Evolutionary conservation across 2,113 vertebrate genomes (phyloP).

Genomic region (Serinus canaria): DNA sequence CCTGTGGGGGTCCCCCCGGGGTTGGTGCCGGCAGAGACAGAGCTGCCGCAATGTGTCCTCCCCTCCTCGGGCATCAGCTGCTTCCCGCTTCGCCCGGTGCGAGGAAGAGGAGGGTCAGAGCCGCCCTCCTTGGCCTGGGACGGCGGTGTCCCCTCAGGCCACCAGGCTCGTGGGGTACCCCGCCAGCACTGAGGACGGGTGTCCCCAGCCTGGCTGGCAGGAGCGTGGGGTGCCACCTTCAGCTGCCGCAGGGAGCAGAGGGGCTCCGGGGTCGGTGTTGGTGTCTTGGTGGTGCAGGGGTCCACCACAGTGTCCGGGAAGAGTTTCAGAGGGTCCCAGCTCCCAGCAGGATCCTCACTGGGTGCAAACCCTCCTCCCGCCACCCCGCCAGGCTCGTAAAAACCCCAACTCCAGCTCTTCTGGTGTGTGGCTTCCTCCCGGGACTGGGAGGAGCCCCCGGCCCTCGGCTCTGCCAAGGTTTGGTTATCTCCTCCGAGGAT

Average conservation of each 20-base stretch:
- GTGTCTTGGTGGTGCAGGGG: neutral
- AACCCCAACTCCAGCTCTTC: neutral
- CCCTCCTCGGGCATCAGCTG: neutral
- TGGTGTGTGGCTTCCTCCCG: neutral
- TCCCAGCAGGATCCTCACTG: accelerated
- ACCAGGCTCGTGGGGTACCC: neutral
- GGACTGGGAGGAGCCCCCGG: neutral
- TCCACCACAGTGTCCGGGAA: accelerated
- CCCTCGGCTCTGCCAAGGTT: neutral
- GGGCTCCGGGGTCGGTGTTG: accelerated
- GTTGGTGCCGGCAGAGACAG: neutral
- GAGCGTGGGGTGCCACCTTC: neutral
- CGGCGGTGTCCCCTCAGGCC: neutral
- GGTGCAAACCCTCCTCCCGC: neutral
- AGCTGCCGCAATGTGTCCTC: neutral
- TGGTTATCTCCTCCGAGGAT: conserved; percentile 26
- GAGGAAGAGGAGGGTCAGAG: neutral
- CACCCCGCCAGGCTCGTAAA: accelerated
- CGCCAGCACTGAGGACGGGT: neutral
- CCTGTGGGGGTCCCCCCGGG: accelerated
- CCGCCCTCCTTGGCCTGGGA: neutral
- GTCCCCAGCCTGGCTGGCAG: neutral
- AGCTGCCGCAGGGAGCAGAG: neutral
- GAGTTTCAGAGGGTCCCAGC: neutral
- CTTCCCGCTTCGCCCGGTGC: accelerated